Evolutionary conservation across 2,797 vertebrate species (phyloP), one percentile per base, ranked within the genome.

Genomic region (Microtus obscurus): DNA sequence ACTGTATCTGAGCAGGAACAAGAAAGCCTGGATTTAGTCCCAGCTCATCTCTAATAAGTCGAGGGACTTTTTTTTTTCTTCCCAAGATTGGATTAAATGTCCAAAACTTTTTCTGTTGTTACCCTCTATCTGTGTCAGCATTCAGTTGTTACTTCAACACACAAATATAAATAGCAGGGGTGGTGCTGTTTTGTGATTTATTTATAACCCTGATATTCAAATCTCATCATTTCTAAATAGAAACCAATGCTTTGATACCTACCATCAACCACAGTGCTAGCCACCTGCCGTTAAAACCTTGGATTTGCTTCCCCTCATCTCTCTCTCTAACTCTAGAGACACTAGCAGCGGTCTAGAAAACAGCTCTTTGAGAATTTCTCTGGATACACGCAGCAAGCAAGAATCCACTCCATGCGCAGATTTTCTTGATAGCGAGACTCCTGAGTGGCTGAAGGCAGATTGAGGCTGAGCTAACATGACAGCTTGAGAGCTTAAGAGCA

Each of bases 401-500:
- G 80, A 74, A 69, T 73, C 67, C 43, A 83, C 76, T 91, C 82
- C 78, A 59, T 1, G 6, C 31, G 61, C 92, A 90, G 86, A 74
- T 94, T 92, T 93, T 92, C 82, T 91, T 77, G 94, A 90, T n/a
- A 81, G 92, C 40, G 48, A 88, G 73, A 85, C 74, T 90, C 71
- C 40, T 31, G 65, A 85, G 92, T 78, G 95, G 73, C 53, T 34
- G 87, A 61, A 69, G 67, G 81, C 89, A 91, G 94, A 85, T 2
- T 63, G 94, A 94, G 95, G 77, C 90, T 90, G 82, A 96, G 77
- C 48, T 56, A 83, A 92, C 11, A 27, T 96, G 96, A 89, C 88
- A 90, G 90, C 3, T 65, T 76, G 94, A 93, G 78, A 96, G 92
- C 89, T 95, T 96, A 92, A 93, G 89, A 95, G 94, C 93, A 95